These are phyloP conservation scores for Aspidoscelis tigris DNA, from an alignment of 2,113 vertebrate genomes.

Conservation along the genomic window DNA sequence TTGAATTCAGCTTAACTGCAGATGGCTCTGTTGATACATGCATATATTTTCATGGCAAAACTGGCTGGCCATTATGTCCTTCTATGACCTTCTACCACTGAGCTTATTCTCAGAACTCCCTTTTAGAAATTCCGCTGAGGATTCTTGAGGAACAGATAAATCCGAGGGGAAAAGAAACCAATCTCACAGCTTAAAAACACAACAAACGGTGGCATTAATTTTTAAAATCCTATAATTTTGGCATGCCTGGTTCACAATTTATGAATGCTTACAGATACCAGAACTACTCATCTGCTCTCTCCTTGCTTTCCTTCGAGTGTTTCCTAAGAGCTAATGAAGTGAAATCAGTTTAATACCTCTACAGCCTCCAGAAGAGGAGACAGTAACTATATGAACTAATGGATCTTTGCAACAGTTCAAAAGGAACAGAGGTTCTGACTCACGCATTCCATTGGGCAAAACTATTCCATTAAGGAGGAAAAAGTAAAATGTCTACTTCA, in stretches of 20 bases:
- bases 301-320: background rate
- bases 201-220: constrained; percentile 32
- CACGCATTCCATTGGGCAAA: background rate
- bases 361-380: background rate
- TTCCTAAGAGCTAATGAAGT: constrained; percentile 24
- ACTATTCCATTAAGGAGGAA: background rate
- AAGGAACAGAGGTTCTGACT: background rate
- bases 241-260: constrained; percentile 9
- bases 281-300: background rate
- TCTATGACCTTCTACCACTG: background rate
- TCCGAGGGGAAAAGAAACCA: background rate
- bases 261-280: constrained; percentile 16
- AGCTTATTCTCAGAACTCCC: no score
- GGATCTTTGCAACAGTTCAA: background rate
- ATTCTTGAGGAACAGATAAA: background rate
- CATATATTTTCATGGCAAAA: background rate
- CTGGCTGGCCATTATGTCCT: background rate
- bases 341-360: constrained; percentile 21
- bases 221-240: constrained; percentile 35
- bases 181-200: constrained; percentile 9
- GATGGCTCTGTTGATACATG: no score
- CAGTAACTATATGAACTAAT: constrained; percentile 15
- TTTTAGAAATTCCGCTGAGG: background rate
- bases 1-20: no score
- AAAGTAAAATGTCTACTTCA: background rate